Base-by-base conservation (phyloP, 2,113 vertebrate genomes). In the Saccopteryx bilineata region DNA sequence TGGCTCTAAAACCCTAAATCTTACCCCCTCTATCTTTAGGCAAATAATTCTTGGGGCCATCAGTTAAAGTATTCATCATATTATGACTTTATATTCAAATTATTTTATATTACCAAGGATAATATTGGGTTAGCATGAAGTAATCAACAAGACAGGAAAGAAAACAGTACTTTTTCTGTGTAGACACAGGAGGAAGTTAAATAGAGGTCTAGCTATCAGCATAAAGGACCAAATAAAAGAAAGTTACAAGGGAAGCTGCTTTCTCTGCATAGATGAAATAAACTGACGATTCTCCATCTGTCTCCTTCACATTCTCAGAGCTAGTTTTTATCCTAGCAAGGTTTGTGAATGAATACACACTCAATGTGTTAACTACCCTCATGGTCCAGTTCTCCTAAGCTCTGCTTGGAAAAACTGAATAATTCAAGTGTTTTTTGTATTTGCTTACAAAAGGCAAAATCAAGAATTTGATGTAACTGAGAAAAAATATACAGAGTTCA, bases 361-460 rank as follows among this genome's bases (percentile, higher is more conserved):
- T 85, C 74, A n/a, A 0, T 33, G 28, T 66, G 48, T 33, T 78
- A 50, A 81, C 39, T 68, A 14, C 33, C 48, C 13, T 52, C 54
- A 48, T 0, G 82, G n/a, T 9, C 56, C 24, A 26, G 6, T 33
- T 89, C 72, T 82, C n/a, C 2, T 5, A 48, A 65, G 71, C 31
- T 82, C 31, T 48, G 56, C 69, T 82, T n/a, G 63, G 65, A 65
- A 82, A 84, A 87, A 69, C 31, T n/a, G 23, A 96, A 66, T 19
- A 66, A 83, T 46, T 46, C 23, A 31, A 66, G 10, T 28, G 33
- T 83, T 69, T 54, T 83, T 79, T 48, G 66, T 69, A 69, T 79
- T 94, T 56, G 17, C 52, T 96, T 92, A 28, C 33, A 68, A 87
- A 93, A 63, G 50, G 71, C 31, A 63, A 91, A 96, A 92, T 92